These are phyloP conservation scores for Triops longicaudatus DNA, from an alignment of 1,140 invertebrate genomes.

Conservation along the genomic window DNA sequence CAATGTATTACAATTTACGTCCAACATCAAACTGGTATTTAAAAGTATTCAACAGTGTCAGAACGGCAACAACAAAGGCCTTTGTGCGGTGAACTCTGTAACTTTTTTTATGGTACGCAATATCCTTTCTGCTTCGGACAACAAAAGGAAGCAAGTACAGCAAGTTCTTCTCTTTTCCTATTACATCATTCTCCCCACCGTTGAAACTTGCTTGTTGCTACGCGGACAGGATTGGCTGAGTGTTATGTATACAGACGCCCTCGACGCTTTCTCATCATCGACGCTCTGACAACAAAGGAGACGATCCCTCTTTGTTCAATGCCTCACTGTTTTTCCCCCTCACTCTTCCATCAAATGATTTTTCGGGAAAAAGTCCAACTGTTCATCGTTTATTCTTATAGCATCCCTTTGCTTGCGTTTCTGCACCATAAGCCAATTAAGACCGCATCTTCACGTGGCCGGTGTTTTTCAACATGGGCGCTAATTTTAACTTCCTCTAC, in stretches of 20 bases:
- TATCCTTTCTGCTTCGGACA: not conserved
- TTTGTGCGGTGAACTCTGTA: not conserved
- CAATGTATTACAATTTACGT: too few relatives aligned
- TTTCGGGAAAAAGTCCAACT: not conserved
- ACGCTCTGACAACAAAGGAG: not conserved
- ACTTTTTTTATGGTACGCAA: not conserved
- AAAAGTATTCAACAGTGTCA: too few relatives aligned
- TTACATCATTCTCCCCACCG: not conserved
- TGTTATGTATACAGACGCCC: not conserved
- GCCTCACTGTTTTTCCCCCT: not conserved
- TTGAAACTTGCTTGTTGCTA: not conserved
- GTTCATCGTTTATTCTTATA: not conserved
- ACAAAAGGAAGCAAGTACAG: not conserved
- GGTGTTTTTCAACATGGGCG: not conserved
- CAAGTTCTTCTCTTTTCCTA: not conserved
- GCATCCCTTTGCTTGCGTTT: not conserved
- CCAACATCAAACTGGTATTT: too few relatives aligned
- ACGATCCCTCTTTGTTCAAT: not conserved
- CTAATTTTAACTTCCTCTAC: not conserved
- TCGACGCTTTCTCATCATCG: constrained; percentile 6
- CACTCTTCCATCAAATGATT: not conserved
- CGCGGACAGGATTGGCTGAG: not conserved
- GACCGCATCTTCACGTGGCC: not conserved
- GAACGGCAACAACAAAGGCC: not conserved
- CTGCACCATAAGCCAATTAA: not conserved